Evolutionary conservation across 2,797 vertebrate genomes (phyloP).

Genomic region (Manis crassicaudata): DNA sequence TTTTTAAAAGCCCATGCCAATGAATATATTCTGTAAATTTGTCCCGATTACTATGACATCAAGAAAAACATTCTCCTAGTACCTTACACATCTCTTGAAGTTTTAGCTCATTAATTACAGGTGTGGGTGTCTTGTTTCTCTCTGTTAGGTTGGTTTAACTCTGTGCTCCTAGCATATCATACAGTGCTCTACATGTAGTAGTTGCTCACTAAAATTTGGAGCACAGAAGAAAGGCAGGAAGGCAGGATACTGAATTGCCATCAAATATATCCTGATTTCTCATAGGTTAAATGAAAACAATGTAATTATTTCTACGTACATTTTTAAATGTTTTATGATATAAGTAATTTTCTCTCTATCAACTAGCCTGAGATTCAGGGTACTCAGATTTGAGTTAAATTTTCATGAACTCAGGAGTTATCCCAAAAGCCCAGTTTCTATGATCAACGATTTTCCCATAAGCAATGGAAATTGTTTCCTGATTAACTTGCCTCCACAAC

Average conservation of each 20-base stretch:
- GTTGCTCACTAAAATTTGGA: background rate
- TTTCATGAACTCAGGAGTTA: background rate
- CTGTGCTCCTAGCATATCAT: background rate
- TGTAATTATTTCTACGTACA: background rate
- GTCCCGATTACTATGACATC: background rate
- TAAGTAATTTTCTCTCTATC: background rate
- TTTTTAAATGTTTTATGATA: constrained; percentile 8
- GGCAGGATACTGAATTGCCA: background rate
- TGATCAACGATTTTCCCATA: background rate
- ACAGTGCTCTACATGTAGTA: background rate
- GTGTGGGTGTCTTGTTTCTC: background rate
- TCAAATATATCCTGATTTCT: background rate
- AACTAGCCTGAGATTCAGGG: background rate
- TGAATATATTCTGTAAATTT: background rate
- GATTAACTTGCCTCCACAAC: background rate
- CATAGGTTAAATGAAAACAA: background rate
- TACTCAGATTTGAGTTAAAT: background rate
- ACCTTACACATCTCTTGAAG: background rate
- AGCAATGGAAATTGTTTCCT: background rate
- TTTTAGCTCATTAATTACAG: background rate
- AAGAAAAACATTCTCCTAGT: background rate
- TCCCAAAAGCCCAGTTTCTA: background rate
- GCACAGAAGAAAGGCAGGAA: background rate
- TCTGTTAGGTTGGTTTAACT: background rate
- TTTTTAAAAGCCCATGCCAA: background rate